Percentiles rank a stretch among this genome's conserved stretches.
phyloP scores from a whole-genome alignment of 2,888 invertebrate species.

The Auanema freiburgensis region DNA sequence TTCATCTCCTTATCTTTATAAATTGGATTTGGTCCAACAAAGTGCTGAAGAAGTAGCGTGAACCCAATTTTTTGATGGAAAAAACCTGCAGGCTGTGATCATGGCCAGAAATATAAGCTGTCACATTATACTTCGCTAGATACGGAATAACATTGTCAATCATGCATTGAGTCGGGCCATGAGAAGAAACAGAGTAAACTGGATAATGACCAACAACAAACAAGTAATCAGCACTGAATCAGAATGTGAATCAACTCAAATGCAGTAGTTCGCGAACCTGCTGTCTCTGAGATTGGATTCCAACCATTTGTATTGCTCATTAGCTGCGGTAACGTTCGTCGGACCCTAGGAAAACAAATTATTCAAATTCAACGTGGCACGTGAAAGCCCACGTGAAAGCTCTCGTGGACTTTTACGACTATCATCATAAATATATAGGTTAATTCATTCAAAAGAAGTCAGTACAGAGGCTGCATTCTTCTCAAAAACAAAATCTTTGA shows the following conservation, averaged over 20 bases:
- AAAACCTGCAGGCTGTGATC: constrained; percentile 68
- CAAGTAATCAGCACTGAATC: constrained; percentile 66
- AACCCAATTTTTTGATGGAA: not conserved
- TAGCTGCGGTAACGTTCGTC: constrained; percentile 13
- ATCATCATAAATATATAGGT: no score
- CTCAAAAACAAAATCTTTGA: no score
- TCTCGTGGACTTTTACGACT: no score
- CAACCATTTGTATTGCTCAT: no score
- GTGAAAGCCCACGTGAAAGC: no score
- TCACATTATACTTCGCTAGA: constrained; percentile 66
- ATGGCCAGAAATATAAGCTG: constrained; percentile 68
- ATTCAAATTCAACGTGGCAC: not conserved
- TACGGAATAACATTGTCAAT: constrained; percentile 65
- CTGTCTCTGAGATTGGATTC: constrained; percentile 2
- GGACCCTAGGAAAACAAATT: constrained; percentile 28
- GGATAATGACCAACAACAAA: constrained; percentile 68
- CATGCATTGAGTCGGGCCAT: constrained; percentile 68
- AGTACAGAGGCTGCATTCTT: not conserved
- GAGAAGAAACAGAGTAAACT: constrained; percentile 67
- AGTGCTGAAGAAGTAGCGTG: constrained; percentile 27
- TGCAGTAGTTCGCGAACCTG: not conserved
- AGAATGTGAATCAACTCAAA: constrained; percentile 4
- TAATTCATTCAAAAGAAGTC: not conserved
- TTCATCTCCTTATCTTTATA: constrained; percentile 56
- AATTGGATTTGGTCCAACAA: constrained; percentile 31